These are phyloP conservation scores for Monoplex corrugatus DNA, from an alignment of 2,888 invertebrate species.

Conservation along the genomic window DNA sequence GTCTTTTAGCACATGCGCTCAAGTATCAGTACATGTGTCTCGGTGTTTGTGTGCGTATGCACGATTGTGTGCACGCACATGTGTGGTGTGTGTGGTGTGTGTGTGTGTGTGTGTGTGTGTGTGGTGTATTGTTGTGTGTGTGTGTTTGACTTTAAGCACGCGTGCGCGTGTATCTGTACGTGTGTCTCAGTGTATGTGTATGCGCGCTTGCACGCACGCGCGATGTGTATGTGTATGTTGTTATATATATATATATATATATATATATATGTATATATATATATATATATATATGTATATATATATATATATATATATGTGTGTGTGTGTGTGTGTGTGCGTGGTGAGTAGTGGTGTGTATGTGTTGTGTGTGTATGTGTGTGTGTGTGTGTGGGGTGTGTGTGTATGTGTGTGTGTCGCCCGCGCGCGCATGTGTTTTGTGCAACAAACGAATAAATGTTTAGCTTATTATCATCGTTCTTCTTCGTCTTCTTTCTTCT, in stretches of 20 bases:
- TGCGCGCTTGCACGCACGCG: too few relatives aligned
- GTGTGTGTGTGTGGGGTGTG: too few relatives aligned
- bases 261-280: background rate
- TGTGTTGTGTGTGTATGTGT: too few relatives aligned
- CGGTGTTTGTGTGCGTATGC: background rate
- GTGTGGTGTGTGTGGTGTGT: too few relatives aligned
- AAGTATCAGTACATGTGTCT: background rate
- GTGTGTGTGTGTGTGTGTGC: too few relatives aligned
- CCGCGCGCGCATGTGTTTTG: background rate
- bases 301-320: background rate
- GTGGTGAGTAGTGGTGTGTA: too few relatives aligned
- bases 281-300: background rate
- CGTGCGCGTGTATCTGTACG: background rate
- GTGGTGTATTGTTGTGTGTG: conserved; percentile 7
- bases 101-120: conserved; percentile 19
- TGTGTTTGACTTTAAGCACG: background rate
- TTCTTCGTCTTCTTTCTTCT: background rate
- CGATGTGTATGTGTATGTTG: background rate
- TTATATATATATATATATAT: background rate
- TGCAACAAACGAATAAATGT: background rate
- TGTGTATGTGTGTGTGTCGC: too few relatives aligned
- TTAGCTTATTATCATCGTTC: background rate
- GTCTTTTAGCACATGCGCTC: background rate
- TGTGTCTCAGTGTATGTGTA: background rate
- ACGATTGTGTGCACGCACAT: too few relatives aligned